phyloP scores from a whole-genome alignment of 2,113 vertebrate genomes.

The Corythaeola cristata region DNA sequence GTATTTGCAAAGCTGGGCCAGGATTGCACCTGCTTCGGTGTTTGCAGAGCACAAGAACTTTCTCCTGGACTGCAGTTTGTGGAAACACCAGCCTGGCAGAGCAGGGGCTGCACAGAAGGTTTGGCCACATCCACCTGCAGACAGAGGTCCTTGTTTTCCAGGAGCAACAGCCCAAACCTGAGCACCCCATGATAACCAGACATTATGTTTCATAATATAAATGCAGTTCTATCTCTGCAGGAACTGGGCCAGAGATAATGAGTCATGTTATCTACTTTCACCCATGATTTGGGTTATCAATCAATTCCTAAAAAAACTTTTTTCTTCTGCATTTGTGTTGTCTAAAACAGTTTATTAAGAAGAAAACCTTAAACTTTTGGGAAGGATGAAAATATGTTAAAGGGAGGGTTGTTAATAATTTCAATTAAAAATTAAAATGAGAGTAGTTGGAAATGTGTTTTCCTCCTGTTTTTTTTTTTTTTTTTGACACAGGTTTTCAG shows the following conservation, averaged over 20 bases:
- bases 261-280: neutral
- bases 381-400: neutral
- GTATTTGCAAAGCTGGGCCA: neutral
- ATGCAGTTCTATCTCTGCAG: neutral
- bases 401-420: neutral
- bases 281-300: neutral
- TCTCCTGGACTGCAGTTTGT: neutral
- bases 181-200: neutral
- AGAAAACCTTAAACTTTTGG: rapidly evolving
- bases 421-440: neutral
- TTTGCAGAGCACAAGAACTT: neutral
- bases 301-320: neutral
- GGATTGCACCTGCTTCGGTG: neutral
- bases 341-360: neutral
- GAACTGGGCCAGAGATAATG: neutral
- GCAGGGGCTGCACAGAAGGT: neutral
- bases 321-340: neutral
- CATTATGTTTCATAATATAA: neutral
- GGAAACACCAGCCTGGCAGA: neutral
- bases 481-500: neutral
- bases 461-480: neutral
- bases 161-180: neutral
- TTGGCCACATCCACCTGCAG: neutral
- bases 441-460: neutral
- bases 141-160: neutral